A percentile compares a stretch with the other conserved stretches of the same genome.
Conservation (phyloP, 2,888 invertebrate genomes). For the Parnassius mnemosyne region DNA sequence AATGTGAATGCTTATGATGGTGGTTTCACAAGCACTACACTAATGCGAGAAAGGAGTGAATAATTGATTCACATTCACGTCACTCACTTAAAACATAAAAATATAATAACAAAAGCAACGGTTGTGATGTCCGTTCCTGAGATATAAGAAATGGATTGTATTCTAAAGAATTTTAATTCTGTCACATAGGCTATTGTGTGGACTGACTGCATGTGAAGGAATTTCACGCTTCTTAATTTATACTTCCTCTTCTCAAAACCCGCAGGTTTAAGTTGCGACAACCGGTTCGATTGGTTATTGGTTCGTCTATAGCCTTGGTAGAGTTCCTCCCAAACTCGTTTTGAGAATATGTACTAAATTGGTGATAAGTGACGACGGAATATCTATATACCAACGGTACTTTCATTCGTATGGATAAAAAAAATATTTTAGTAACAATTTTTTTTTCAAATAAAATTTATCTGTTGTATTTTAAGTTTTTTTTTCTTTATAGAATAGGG, state of each 20-base stretch:
- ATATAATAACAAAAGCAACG: conserved; percentile 13
- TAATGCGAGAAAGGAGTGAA: conserved; percentile 3
- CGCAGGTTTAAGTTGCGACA: conserved; percentile 12
- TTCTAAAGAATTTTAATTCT: conserved; percentile 61
- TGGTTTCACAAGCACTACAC: no score
- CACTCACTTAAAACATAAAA: conserved; percentile 13
- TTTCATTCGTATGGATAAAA: no score
- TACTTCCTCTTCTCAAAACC: conserved; percentile 55
- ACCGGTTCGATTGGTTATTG: conserved; percentile 28
- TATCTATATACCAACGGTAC: no score
- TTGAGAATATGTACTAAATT: conserved; percentile 8
- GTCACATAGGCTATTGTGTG: conserved; percentile 54
- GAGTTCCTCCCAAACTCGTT: conserved; percentile 19
- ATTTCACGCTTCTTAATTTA: conserved; percentile 73
- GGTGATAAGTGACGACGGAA: conserved; percentile 12
- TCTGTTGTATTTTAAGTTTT: no score
- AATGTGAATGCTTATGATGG: no score
- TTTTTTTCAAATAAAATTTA: no score
- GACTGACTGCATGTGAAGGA: conserved; percentile 54
- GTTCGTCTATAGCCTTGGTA: conserved; percentile 16
- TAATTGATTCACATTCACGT: conserved; percentile 11
- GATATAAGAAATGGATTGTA: conserved; percentile 44
- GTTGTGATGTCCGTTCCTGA: conserved; percentile 31
- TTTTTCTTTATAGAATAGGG: no score
- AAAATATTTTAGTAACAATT: no score